phyloP scores from a whole-genome alignment of 2,888 invertebrate species.

The Cordilura impudica region DNA sequence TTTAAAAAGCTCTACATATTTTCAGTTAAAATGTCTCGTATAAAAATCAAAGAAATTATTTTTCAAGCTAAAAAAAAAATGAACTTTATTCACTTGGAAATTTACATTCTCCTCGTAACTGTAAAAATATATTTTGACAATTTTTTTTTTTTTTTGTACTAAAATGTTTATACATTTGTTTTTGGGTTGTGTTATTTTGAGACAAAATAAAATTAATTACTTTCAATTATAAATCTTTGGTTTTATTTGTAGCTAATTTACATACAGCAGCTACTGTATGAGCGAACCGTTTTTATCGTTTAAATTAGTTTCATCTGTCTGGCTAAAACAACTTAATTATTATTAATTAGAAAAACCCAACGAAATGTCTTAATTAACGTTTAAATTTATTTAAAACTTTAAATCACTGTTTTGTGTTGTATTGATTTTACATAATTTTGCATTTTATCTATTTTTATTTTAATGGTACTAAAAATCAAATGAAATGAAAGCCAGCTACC shows the following conservation, averaged over 20 bases:
- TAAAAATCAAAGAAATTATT: no score
- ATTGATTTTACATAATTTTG: conserved; percentile 59
- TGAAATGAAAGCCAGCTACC: background rate
- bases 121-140: no score
- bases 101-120: no score
- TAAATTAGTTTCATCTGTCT: background rate
- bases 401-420: conserved; percentile 38
- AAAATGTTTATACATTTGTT: no score
- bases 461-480: conserved; percentile 10
- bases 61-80: no score
- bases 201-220: conserved; percentile 59
- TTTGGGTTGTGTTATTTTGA: no score
- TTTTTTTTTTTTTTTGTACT: no score
- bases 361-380: conserved; percentile 62
- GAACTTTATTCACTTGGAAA: no score
- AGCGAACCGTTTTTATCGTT: background rate
- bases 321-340: conserved; percentile 59
- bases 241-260: conserved; percentile 38
- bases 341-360: conserved; percentile 55
- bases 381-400: conserved; percentile 56
- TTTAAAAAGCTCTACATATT: no score
- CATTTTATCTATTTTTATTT: conserved; percentile 47
- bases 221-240: background rate
- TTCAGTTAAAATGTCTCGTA: no score
- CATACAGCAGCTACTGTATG: conserved; percentile 50